Conservation (phyloP, 2,113 vertebrate species). For the Ochotona princeps region DNA sequence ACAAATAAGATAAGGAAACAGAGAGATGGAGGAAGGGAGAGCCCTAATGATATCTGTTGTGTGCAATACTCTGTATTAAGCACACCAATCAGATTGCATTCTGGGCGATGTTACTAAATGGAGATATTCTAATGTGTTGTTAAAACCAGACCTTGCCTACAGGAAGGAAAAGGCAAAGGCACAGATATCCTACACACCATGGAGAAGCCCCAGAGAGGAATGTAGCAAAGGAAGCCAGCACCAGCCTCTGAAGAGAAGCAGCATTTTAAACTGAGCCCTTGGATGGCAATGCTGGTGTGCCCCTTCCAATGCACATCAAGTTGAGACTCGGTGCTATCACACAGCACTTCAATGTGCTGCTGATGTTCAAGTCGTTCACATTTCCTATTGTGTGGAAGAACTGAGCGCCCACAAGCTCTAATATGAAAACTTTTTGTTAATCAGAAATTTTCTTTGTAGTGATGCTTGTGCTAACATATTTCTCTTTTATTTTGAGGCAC, state of each 20-base stretch:
- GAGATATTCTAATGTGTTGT: not conserved
- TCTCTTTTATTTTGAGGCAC: conserved; percentile 44
- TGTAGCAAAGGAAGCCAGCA: not conserved
- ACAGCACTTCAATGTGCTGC: not conserved
- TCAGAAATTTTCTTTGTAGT: conserved; percentile 55
- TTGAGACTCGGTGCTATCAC: not conserved
- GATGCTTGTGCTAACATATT: conserved; percentile 25
- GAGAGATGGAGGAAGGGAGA: not conserved
- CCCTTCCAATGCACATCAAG: not conserved
- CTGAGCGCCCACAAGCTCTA: not conserved
- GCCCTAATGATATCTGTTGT: not conserved
- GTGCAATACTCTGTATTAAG: not conserved
- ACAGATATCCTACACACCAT: not conserved
- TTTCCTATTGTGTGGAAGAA: not conserved
- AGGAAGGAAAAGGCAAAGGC: not conserved
- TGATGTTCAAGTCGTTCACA: not conserved
- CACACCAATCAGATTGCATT: not conserved
- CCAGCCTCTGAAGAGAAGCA: not conserved
- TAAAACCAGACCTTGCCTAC: not conserved
- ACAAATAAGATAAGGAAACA: not conserved
- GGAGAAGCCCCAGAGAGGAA: not conserved
- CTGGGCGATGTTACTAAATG: not conserved
- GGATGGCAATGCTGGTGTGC: not conserved
- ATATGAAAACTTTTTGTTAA: not conserved
- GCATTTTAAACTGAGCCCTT: not conserved